Conservation (phyloP, 1,140 invertebrate species). For the Solenopsis invicta region DNA sequence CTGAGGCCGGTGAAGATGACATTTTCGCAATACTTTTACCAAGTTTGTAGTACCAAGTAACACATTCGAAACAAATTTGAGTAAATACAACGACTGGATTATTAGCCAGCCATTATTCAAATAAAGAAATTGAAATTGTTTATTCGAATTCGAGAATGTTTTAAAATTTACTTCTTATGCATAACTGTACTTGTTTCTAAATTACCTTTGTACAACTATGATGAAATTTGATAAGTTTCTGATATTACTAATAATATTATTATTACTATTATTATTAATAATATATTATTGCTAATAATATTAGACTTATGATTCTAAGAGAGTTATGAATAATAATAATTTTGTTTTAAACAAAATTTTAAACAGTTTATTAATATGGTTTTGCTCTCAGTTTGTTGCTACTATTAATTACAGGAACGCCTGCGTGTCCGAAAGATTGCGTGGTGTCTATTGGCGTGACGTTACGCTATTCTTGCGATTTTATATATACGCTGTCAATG, state of each 20-base stretch:
- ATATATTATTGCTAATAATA: too few relatives aligned
- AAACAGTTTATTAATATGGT: neutral
- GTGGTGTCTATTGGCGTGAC: neutral
- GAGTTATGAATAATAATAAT: too few relatives aligned
- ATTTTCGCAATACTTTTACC: neutral
- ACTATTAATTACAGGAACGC: neutral
- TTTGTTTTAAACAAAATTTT: neutral
- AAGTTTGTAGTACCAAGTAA: neutral
- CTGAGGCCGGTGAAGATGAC: neutral
- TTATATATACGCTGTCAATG: conserved; percentile 12
- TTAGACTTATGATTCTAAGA: too few relatives aligned
- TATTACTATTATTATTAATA: too few relatives aligned
- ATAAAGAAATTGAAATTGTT: neutral
- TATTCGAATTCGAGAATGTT: neutral
- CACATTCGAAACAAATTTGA: neutral
- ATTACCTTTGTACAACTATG: neutral
- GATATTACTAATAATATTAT: neutral
- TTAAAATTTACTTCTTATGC: neutral
- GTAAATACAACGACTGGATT: neutral
- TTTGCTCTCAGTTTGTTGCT: neutral
- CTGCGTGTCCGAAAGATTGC: neutral
- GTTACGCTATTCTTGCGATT: neutral
- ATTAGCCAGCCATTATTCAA: neutral
- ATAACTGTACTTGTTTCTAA: neutral
- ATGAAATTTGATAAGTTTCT: neutral